A percentile compares a stretch with the other conserved stretches of the same genome.
phyloP scores from a whole-genome alignment of 2,888 invertebrate species.

The Xylota segnis region DNA sequence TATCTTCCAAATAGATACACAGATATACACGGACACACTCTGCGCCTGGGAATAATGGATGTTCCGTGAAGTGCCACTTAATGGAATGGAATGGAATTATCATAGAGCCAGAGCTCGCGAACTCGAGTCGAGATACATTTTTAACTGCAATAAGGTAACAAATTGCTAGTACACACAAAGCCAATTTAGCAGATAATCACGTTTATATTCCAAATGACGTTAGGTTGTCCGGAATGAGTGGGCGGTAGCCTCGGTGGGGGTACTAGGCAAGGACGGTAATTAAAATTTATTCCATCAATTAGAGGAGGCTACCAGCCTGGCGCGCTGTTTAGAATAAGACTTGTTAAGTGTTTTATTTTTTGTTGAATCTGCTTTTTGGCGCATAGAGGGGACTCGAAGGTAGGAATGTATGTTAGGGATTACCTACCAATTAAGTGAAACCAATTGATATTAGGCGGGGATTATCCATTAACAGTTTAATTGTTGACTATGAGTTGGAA shows the following conservation, averaged over 20 bases:
- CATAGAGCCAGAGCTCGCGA: slow-evolving; percentile 57
- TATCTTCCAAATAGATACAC: slow-evolving; percentile 67
- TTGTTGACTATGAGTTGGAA: not conserved
- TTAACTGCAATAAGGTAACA: slow-evolving; percentile 76
- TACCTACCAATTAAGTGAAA: slow-evolving; percentile 24
- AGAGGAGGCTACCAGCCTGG: slow-evolving; percentile 34
- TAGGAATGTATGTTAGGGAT: slow-evolving; percentile 36
- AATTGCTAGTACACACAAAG: slow-evolving; percentile 74
- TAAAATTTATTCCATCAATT: slow-evolving; percentile 73
- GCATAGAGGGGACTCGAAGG: not conserved
- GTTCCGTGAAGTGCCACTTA: slow-evolving; percentile 74
- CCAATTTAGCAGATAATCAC: slow-evolving; percentile 76
- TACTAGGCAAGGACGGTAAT: slow-evolving; percentile 53
- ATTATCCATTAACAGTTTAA: not conserved
- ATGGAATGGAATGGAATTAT: slow-evolving; percentile 75
- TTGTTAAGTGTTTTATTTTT: slow-evolving; percentile 53
- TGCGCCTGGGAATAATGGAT: slow-evolving; percentile 66
- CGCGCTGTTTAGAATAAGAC: slow-evolving; percentile 22
- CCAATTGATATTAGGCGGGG: not conserved
- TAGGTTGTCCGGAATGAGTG: slow-evolving; percentile 32
- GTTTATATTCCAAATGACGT: slow-evolving; percentile 66
- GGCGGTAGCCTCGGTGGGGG: not conserved
- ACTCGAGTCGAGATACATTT: slow-evolving; percentile 51
- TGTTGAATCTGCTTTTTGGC: slow-evolving; percentile 33
- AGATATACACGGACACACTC: slow-evolving; percentile 36